Evolutionary conservation across 2,113 vertebrate species (phyloP), one percentile per base, ranked within the genome.

Genomic region (Pelvicachromis taeniatus): DNA sequence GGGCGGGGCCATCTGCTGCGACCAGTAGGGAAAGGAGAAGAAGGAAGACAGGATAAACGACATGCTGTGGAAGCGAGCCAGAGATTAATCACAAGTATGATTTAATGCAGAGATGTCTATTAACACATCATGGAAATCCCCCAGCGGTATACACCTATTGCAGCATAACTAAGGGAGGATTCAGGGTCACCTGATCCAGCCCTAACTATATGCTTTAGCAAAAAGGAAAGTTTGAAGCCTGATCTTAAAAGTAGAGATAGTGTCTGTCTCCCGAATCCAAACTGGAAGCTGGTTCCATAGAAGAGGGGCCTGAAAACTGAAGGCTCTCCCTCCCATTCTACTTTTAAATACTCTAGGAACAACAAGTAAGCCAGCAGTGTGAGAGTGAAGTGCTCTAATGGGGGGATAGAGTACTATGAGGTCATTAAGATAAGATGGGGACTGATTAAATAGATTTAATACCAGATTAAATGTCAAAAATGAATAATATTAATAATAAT

Each of bases 1-100:
- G n/a, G n/a, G n/a, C n/a, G n/a, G n/a, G 17, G 58, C 58, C 58
- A 61, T 35, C 31, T 61, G 58, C 29, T 0, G 3, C 0, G 1
- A 35, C 1, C 2, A 2, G 17, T 35, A n/a, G 31, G 31, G 31
- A n/a, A n/a, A n/a, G 58, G 3, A 31, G 35, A 31, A 61, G 58
- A 61, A 61, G 9, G 17, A 35, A 61, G 9, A 35, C 58, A 61
- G 58, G 9, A 35, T 12, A 58, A 11, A 33, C 12, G 17, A 61
- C 3, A 12, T 35, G 9, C 58, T 35, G 31, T 61, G 58, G 2
- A 61, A 35, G 58, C 35, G 58, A 61, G 0, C 0, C 58, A n/a
- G 17, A 35, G 58, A 0, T 61, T 61, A 35, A n/a, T 35, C 35
- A 61, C 58, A 61, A 0, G 0, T 19, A 0, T 19, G 29, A 33